These are phyloP conservation scores for Lindbergichthys nudifrons DNA, from an alignment of 2,797 vertebrate genomes.

Conservation along the genomic window DNA sequence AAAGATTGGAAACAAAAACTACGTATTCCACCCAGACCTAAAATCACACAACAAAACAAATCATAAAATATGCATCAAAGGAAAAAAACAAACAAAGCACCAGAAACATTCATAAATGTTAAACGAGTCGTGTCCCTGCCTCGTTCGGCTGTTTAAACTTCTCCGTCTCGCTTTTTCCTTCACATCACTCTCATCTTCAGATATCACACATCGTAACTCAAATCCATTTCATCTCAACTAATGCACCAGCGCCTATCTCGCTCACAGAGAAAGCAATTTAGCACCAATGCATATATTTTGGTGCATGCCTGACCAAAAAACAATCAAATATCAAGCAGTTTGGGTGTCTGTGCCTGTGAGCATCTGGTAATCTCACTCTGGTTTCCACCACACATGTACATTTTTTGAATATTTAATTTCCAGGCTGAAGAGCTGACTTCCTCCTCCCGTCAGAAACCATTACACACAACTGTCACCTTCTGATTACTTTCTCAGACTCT, in stretches of 20 bases:
- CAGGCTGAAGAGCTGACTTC: slow-evolving; percentile 22
- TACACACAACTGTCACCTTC: slow-evolving; percentile 38
- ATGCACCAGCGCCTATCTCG: slow-evolving; percentile 19
- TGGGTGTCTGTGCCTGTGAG: neutral
- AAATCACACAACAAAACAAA: slow-evolving; percentile 1
- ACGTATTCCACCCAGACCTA: slow-evolving; percentile 7
- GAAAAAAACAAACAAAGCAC: slow-evolving; percentile 19
- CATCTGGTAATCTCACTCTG: slow-evolving; percentile 28
- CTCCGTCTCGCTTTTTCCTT: slow-evolving; percentile 2
- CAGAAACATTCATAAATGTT: slow-evolving; percentile 50
- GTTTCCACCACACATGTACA: neutral
- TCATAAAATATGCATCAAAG: slow-evolving; percentile 54
- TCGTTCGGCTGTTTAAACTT: slow-evolving; percentile 11
- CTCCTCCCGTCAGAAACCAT: neutral
- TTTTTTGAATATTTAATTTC: slow-evolving; percentile 38
- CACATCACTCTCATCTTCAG: slow-evolving; percentile 6
- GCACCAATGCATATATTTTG: slow-evolving; percentile 16
- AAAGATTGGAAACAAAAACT: slow-evolving; percentile 30
- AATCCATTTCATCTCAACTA: slow-evolving; percentile 44
- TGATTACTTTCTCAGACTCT: slow-evolving; percentile 39
- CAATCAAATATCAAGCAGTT: slow-evolving; percentile 7
- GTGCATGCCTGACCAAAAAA: neutral
- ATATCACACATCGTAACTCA: slow-evolving; percentile 38
- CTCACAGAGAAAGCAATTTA: slow-evolving; percentile 24
- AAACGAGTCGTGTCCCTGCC: slow-evolving; percentile 4